Percentiles rank a stretch among this genome's conserved stretches.
Conservation (phyloP, 2,888 invertebrate genomes). For the Drosophila barbarae region DNA sequence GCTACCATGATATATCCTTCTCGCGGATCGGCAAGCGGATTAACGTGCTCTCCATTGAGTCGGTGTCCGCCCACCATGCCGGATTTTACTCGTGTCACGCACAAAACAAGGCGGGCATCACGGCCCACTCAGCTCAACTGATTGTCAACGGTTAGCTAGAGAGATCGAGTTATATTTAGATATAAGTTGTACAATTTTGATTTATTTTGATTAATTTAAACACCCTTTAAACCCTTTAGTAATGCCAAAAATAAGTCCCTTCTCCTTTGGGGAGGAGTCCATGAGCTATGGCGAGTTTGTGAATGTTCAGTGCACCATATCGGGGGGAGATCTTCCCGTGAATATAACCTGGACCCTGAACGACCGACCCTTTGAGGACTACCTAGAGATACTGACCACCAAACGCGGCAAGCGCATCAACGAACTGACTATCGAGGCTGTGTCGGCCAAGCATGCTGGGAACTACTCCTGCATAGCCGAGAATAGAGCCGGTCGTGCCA, state of each 20-base stretch:
- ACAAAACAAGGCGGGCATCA: constrained; percentile 83
- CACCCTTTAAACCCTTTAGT: constrained; percentile 41
- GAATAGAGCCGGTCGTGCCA: constrained; percentile 86
- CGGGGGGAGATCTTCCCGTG: constrained; percentile 83
- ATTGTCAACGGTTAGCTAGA: constrained; percentile 82
- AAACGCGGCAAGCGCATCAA: constrained; percentile 81
- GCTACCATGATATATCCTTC: constrained; percentile 80
- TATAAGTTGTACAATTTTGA: not conserved
- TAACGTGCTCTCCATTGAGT: constrained; percentile 83
- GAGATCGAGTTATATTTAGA: not conserved
- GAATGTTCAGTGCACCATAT: constrained; percentile 81
- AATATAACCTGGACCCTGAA: constrained; percentile 83
- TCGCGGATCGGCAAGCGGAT: constrained; percentile 84
- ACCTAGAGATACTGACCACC: constrained; percentile 77
- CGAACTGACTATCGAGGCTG: constrained; percentile 85
- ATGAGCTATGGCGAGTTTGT: constrained; percentile 85
- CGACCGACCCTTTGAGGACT: constrained; percentile 78
- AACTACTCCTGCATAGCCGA: constrained; percentile 88
- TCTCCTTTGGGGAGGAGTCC: constrained; percentile 87
- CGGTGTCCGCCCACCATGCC: constrained; percentile 82
- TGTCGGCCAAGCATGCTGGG: constrained; percentile 86
- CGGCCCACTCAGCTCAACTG: constrained; percentile 82
- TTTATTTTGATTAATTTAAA: constrained; percentile 15
- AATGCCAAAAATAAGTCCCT: constrained; percentile 83
- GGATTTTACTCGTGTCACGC: constrained; percentile 87